Conservation (phyloP, 1,140 invertebrate species). For the Tribolium castaneum region DNA sequence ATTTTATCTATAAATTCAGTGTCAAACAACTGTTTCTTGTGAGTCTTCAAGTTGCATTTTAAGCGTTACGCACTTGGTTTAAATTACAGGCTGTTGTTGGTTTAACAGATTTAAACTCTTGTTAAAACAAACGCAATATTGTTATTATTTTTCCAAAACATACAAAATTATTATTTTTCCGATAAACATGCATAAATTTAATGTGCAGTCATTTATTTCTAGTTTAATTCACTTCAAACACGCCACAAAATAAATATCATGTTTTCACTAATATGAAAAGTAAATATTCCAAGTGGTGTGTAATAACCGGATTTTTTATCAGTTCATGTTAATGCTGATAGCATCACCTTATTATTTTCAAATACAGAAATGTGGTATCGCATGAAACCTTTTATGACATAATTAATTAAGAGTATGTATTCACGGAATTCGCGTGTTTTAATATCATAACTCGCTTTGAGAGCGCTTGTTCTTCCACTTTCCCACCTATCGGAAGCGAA, state of each 20-base stretch:
- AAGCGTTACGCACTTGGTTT: too few relatives aligned
- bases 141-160: not conserved
- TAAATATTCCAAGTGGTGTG: not conserved
- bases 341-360: not conserved
- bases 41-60: too few relatives aligned
- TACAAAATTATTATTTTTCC: not conserved
- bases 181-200: not conserved
- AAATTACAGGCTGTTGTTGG: too few relatives aligned
- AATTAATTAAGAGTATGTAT: not conserved
- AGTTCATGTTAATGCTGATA: not conserved
- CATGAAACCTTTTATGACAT: not conserved
- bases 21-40: too few relatives aligned
- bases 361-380: not conserved
- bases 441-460: not conserved
- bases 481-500: not conserved
- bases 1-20: too few relatives aligned
- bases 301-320: not conserved
- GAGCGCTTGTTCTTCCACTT: not conserved
- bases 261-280: slow-evolving; percentile 7
- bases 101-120: not conserved
- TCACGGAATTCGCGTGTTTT: not conserved
- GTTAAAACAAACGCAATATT: not conserved
- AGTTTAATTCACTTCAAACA: not conserved
- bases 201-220: not conserved
- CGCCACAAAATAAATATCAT: not conserved